Conservation (phyloP, 2,113 vertebrate genomes). For the Atherinomorus stipes region DNA sequence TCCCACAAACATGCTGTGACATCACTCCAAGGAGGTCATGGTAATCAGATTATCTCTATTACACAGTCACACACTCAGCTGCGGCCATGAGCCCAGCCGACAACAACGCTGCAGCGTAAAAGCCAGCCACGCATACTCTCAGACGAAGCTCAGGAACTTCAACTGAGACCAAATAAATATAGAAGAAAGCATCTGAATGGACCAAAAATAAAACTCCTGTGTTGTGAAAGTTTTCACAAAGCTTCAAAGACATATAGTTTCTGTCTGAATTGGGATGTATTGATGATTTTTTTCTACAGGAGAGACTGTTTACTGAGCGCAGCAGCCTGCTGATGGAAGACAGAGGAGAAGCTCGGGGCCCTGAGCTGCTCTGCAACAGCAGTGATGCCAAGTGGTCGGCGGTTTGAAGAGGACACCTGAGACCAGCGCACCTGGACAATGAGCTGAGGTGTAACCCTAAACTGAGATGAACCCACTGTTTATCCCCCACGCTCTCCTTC, state of each 20-base stretch:
- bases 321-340: conserved; percentile 46
- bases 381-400: conserved; percentile 77
- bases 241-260: conserved; percentile 24
- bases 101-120: conserved; percentile 39
- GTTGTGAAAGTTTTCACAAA: conserved; percentile 12
- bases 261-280: conserved; percentile 31
- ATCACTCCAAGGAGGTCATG: conserved; percentile 73
- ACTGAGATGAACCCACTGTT: conserved; percentile 75
- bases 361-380: conserved; percentile 71
- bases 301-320: conserved; percentile 48
- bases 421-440: conserved; percentile 83
- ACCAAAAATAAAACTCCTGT: conserved; percentile 56
- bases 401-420: conserved; percentile 85
- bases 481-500: conserved; percentile 66
- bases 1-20: conserved; percentile 70
- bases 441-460: conserved; percentile 84
- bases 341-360: conserved; percentile 73
- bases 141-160: not conserved
- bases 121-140: conserved; percentile 4
- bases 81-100: conserved; percentile 17
- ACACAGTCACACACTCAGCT: conserved; percentile 37
- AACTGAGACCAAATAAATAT: conserved; percentile 47
- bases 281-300: conserved; percentile 14
- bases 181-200: conserved; percentile 42
- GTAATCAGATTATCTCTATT: conserved; percentile 78